Base-by-base conservation (phyloP, 2,113 vertebrate species). In the Anhinga anhinga region DNA sequence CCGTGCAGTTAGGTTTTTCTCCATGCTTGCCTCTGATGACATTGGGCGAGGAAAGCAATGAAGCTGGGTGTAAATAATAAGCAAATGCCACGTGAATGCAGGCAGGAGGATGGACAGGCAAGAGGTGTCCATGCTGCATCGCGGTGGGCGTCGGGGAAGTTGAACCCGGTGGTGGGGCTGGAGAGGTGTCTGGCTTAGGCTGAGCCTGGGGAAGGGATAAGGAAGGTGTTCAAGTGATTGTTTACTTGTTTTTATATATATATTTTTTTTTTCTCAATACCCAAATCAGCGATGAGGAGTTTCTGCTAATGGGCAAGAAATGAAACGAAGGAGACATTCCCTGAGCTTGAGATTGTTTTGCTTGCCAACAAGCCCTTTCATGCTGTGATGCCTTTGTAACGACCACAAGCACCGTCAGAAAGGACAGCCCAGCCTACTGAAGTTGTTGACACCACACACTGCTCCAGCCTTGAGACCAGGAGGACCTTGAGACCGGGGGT, bases 81-180 rank as follows among this genome's bases (percentile, higher is more conserved):
- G 23, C 11, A 34, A 9, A 5, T 1, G 1, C 17, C 26, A 11
- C 0, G 1, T 55, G 67, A 77, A 25, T 1, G 9, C 5, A 16
- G 44, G n/a, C 52, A 73, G 82, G 70, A 65, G 21, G 10, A 56
- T 70, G 29, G 63, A 32, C 18, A 63, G 32, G 34, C 12, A 62
- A 29, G 49, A 88, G 45, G 12, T 85, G 40, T 25, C 45, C 1
- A 1, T 67, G 44, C n/a, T 36, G 22, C 25, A 4, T 79, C 6
- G 5, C 4, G 5, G 13, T 38, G 65, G 11, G 30, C 42, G 29
- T 44, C 3, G 1, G 36, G 61, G 76, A 77, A 15, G 27, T 7
- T 67, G 52, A 67, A 76, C 30, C 14, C 9, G 13, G 13, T 10
- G 2, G 21, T 32, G 18, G 34, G 36, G 11, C 34, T 89, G 77